These are phyloP conservation scores for Siphamia tubifer DNA, from an alignment of 2,113 vertebrate species.

Conservation along the genomic window DNA sequence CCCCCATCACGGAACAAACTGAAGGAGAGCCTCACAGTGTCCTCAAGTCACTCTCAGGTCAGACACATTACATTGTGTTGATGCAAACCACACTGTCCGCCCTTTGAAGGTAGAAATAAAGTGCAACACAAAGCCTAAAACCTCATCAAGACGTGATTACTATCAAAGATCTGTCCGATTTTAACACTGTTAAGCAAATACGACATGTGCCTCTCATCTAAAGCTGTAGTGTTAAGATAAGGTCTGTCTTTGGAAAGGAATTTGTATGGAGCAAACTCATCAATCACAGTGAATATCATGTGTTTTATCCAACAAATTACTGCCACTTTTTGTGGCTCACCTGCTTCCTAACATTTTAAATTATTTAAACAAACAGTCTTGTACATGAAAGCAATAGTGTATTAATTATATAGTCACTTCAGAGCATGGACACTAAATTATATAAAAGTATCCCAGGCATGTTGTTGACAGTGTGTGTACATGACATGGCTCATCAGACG, in stretches of 20 bases:
- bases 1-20: conserved; percentile 88
- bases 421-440: neutral
- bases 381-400: neutral
- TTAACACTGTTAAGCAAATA: too few relatives aligned
- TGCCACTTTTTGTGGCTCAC: too few relatives aligned
- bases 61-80: neutral
- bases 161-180: too few relatives aligned
- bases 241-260: too few relatives aligned
- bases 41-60: conserved; percentile 67
- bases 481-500: neutral
- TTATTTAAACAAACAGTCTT: neutral
- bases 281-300: neutral
- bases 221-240: too few relatives aligned
- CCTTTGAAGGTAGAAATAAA: neutral
- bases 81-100: neutral
- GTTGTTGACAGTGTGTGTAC: neutral
- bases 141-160: neutral
- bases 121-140: neutral
- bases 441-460: neutral
- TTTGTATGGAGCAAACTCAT: too few relatives aligned
- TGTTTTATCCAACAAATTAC: neutral
- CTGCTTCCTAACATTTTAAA: too few relatives aligned
- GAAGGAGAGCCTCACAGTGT: conserved; percentile 78
- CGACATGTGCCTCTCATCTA: neutral
- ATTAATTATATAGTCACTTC: neutral